These are phyloP conservation scores for Cheiracanthium punctorium DNA, from an alignment of 2,888 invertebrate genomes.

Conservation along the genomic window DNA sequence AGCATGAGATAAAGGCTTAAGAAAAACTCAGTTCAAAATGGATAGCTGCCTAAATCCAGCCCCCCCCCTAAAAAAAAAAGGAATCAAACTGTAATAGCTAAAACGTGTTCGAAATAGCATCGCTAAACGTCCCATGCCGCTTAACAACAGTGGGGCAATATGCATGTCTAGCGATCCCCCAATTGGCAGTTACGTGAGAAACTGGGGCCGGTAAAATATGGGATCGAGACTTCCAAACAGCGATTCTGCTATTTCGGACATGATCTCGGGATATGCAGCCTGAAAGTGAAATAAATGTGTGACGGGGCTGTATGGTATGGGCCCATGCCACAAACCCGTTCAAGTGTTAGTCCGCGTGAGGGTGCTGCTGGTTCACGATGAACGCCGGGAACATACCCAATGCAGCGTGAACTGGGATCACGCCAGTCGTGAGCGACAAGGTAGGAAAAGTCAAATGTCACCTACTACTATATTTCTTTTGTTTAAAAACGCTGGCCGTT, in stretches of 20 bases:
- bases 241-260: neutral
- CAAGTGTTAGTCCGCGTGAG: slow-evolving; percentile 8
- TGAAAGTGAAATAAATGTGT: no score
- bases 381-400: neutral
- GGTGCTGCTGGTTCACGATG: slow-evolving; percentile 4
- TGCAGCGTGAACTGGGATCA: slow-evolving; percentile 5
- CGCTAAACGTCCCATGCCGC: neutral
- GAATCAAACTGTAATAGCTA: neutral
- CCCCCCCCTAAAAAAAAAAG: no score
- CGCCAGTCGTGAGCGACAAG: slow-evolving; percentile 14
- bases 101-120: slow-evolving; percentile 8
- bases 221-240: neutral
- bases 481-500: slow-evolving; percentile 2
- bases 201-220: neutral
- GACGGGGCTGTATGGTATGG: no score
- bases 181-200: slow-evolving; percentile 10
- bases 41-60: neutral
- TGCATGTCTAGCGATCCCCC: neutral
- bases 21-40: neutral
- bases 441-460: slow-evolving; percentile 18
- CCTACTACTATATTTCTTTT: neutral
- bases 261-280: no score
- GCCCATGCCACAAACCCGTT: neutral
- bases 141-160: neutral
- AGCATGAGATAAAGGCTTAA: neutral